Base-by-base conservation (phyloP, 2,888 invertebrate species). In the Drosophila infuscata region DNA sequence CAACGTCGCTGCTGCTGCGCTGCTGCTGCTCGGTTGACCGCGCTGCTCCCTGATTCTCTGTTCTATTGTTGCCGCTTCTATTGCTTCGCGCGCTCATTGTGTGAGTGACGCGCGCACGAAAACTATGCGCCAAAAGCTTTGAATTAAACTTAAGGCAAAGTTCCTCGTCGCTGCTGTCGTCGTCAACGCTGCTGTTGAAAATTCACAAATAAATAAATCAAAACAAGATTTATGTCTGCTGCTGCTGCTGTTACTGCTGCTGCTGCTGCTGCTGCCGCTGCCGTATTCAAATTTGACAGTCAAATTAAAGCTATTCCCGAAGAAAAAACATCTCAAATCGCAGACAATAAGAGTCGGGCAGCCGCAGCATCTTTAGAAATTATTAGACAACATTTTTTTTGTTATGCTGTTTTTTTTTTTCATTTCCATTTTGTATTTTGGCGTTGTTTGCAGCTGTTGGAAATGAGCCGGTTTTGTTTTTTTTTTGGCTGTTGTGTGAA, bases 381-480 rank as follows among this genome's bases (percentile, higher is more conserved):
- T 81, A 83, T 81, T 81, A 84, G 81, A 76, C 68, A 49, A 65
- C 65, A 62, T 54, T 81, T 81, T 80, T 75, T 54, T 48, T 66
- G 25, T 46, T 25, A 15, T 46, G 46, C 25, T 15, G 7, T 46
- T 46, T 46, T 43, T 43, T 43, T 43, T 36, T 41, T 41, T 41
- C 38, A 56, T 66, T 33, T 32, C 20, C 57, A 52, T 38, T 68
- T 38, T 67, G 30, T 68, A 64, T 81, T 79, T 81, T 38, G 74
- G 65, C 62, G 64, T 54, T 65, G 58, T 62, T 73, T 84, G 83
- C 88, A 83, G 83, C 88, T 83, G 83, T 87, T 83, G 82, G 38
- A 59, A 70, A 65, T 67, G 76, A 84, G 88, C 82, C 79, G 88
- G 88, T 83, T 87, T n/a, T n/a, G n/a, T n/a, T 85, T 58, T 70